Conservation (phyloP, 2,888 invertebrate species). For the Priocnemis perturbator region DNA sequence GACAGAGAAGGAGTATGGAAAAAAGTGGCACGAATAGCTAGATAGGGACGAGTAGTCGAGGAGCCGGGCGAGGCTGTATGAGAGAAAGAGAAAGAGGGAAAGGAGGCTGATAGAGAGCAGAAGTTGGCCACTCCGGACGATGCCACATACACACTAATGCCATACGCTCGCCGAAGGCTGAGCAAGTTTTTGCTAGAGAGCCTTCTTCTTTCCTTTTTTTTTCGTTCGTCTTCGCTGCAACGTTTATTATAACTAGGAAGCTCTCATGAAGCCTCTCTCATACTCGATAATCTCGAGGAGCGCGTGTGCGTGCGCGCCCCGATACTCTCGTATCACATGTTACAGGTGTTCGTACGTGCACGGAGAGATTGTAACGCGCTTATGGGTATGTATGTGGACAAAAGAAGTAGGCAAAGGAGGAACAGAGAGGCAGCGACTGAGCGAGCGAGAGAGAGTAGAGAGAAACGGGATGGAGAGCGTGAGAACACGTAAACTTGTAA, state of each 20-base stretch:
- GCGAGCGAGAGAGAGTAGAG: slow-evolving; percentile 29
- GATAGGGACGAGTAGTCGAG: slow-evolving; percentile 8
- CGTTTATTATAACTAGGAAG: slow-evolving; percentile 70
- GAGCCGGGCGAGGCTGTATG: neutral
- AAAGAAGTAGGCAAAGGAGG: slow-evolving; percentile 24
- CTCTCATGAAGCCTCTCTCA: slow-evolving; percentile 48
- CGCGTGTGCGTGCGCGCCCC: slow-evolving; percentile 12
- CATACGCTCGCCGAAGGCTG: slow-evolving; percentile 68
- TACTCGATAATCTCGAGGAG: slow-evolving; percentile 32
- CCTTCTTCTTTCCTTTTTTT: slow-evolving; percentile 12
- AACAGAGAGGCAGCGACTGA: slow-evolving; percentile 20
- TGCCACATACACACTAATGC: slow-evolving; percentile 37
- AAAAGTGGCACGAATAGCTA: slow-evolving; percentile 12
- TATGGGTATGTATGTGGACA: slow-evolving; percentile 14
- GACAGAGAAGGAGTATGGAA: slow-evolving; percentile 5
- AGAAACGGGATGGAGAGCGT: slow-evolving; percentile 17
- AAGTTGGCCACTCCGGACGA: slow-evolving; percentile 30
- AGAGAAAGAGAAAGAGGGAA: slow-evolving; percentile 37
- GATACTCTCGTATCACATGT: slow-evolving; percentile 2
- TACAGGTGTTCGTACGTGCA: slow-evolving; percentile 11
- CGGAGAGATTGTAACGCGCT: slow-evolving; percentile 5
- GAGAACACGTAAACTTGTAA: slow-evolving; percentile 55
- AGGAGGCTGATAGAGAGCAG: slow-evolving; percentile 36
- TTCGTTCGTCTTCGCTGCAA: slow-evolving; percentile 27
- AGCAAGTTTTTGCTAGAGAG: slow-evolving; percentile 69